Evolutionary conservation across 2,113 vertebrate species (phyloP).

Genomic region (western clawed frog (Xenopus tropicalis)): UCB_Xtro_10.0 CM004445.2:122903501-122904000

Average conservation of each 20-base stretch:
- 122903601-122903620: no score
- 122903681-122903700: no score
- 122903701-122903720: not conserved
- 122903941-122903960: slow-evolving; percentile 6
- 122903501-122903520: no score
- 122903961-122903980: not conserved
- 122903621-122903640: no score
- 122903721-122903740: slow-evolving; percentile 20
- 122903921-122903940: slow-evolving; percentile 22
- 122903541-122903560: no score
- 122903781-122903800: slow-evolving; percentile 40
- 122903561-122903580: no score
- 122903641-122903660: no score
- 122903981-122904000: not conserved
- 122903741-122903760: slow-evolving; percentile 27
- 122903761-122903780: slow-evolving; percentile 29
- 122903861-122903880: not conserved
- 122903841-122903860: slow-evolving; percentile 19
- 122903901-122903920: slow-evolving; percentile 14
- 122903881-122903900: slow-evolving; percentile 23
- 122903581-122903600: no score
- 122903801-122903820: slow-evolving; percentile 18
- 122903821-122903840: slow-evolving; percentile 24
- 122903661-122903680: no score
- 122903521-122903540: no score